A percentile compares a stretch with the other conserved stretches of the same genome.
phyloP scores from a whole-genome alignment of 2,888 invertebrate species.

The Ophonus ardosiacus region DNA sequence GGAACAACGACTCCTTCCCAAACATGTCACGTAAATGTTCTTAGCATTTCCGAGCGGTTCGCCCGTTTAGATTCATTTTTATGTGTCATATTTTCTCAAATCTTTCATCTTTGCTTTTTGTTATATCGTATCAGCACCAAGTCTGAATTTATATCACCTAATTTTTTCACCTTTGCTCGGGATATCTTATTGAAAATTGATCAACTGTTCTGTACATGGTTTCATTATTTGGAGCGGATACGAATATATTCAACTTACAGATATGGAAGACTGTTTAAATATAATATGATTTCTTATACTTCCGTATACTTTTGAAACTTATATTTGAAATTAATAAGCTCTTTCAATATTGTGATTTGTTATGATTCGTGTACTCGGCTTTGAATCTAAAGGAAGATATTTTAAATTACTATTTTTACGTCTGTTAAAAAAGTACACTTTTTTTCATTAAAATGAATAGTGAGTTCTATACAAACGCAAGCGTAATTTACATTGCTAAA shows the following conservation, averaged over 20 bases:
- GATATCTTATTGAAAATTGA: constrained; percentile 15
- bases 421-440: no score
- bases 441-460: no score
- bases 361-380: no score
- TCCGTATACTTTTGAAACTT: not conserved
- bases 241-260: no score
- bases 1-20: constrained; percentile 33
- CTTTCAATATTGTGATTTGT: no score
- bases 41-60: constrained; percentile 47
- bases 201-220: constrained; percentile 4
- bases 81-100: constrained; percentile 51
- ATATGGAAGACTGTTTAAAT: not conserved
- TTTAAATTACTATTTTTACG: no score
- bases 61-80: constrained; percentile 48
- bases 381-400: no score
- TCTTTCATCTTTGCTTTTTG: constrained; percentile 53
- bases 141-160: constrained; percentile 24
- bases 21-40: constrained; percentile 49
- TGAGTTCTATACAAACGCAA: no score
- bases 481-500: no score
- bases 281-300: not conserved
- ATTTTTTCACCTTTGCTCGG: constrained; percentile 31
- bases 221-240: not conserved
- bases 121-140: constrained; percentile 21
- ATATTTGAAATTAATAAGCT: no score